Conservation (phyloP, 2,888 invertebrate genomes). For the Salticus scenicus region DNA sequence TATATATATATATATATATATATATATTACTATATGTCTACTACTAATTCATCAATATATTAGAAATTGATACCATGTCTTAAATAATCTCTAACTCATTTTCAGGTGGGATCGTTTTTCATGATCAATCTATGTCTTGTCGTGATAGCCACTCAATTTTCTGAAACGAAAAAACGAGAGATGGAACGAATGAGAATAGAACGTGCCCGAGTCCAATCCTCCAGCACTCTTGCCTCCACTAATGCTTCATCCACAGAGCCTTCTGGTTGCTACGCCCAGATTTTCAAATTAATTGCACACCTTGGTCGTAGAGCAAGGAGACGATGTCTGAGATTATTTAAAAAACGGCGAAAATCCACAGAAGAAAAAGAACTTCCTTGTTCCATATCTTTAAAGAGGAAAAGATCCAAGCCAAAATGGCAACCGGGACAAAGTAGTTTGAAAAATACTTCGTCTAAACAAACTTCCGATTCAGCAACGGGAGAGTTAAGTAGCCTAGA, state of each 20-base stretch:
- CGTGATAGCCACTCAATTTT: conserved; percentile 99
- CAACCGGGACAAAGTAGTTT: conserved; percentile 72
- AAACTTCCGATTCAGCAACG: not conserved
- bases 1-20: too few relatives aligned
- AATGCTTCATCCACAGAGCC: conserved; percentile 84
- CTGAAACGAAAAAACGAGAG: conserved; percentile 99
- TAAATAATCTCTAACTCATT: too few relatives aligned
- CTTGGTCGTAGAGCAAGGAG: conserved; percentile 92
- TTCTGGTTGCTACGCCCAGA: conserved; percentile 97
- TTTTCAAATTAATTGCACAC: conserved; percentile 97
- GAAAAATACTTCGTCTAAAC: conserved; percentile 58
- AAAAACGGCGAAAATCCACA: conserved; percentile 41
- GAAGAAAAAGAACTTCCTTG: not conserved
- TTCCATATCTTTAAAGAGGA: conserved; percentile 38
- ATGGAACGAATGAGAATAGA: conserved; percentile 99
- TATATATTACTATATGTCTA: too few relatives aligned
- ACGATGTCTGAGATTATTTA: conserved; percentile 76
- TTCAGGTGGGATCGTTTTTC: conserved; percentile 99
- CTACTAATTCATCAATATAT: too few relatives aligned
- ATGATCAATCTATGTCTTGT: conserved; percentile 99
- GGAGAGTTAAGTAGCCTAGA: not conserved
- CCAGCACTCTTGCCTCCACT: conserved; percentile 88
- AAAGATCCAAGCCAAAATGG: conserved; percentile 71
- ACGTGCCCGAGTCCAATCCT: conserved; percentile 94
- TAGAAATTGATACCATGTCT: too few relatives aligned